These are phyloP conservation scores for Oligia fasciuncula DNA, from an alignment of 2,888 invertebrate genomes.

Conservation along the genomic window DNA sequence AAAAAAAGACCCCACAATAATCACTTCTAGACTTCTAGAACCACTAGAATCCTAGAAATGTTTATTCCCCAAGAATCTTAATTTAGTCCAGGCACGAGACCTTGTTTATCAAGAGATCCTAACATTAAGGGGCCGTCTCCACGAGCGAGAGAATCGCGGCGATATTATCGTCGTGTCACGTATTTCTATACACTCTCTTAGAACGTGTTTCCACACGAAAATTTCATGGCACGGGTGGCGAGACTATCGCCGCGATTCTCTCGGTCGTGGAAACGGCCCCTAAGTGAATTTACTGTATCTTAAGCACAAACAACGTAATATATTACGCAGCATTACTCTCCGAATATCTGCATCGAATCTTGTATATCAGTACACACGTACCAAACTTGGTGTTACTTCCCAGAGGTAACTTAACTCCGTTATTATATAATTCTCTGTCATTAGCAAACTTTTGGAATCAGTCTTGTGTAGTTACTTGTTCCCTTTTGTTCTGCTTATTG, in stretches of 20 bases:
- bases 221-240: too few relatives aligned
- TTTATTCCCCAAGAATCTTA: conserved; percentile 26
- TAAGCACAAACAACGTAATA: conserved; percentile 16
- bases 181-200: too few relatives aligned
- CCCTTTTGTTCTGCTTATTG: conserved; percentile 53
- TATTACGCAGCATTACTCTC: conserved; percentile 39
- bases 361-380: conserved; percentile 54
- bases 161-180: too few relatives aligned
- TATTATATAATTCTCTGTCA: conserved; percentile 75
- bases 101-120: conserved; percentile 13
- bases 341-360: conserved; percentile 37
- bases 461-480: conserved; percentile 62
- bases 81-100: conserved; percentile 41
- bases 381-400: conserved; percentile 65
- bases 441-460: conserved; percentile 75
- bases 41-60: neutral
- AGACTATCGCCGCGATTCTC: too few relatives aligned
- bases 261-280: too few relatives aligned
- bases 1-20: too few relatives aligned
- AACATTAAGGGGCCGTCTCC: neutral
- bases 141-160: too few relatives aligned
- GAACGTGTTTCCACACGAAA: too few relatives aligned
- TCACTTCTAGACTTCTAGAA: neutral
- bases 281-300: conserved; percentile 40
- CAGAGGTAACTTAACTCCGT: conserved; percentile 74